A percentile compares a stretch with the other conserved stretches of the same genome.
These are phyloP conservation scores for Drosophila cracens DNA, from an alignment of 2,888 invertebrate species.

Conservation along the genomic window DNA sequence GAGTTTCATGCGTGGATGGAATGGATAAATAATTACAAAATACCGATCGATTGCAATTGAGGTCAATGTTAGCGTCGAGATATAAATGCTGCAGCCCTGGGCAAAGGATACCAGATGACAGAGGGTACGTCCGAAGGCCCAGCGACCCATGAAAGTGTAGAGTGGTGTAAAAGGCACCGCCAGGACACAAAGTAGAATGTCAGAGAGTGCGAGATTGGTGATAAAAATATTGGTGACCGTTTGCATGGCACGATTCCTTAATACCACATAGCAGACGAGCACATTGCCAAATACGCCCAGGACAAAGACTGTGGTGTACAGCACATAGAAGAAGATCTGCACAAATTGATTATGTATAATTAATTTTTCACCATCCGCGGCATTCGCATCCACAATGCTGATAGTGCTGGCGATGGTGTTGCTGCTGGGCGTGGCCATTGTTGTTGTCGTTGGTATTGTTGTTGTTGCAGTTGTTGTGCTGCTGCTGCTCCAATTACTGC, in stretches of 20 bases:
- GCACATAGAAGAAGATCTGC: constrained; percentile 83
- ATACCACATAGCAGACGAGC: constrained; percentile 96
- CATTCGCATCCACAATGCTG: constrained; percentile 6
- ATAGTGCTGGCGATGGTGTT: constrained; percentile 11
- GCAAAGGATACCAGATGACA: constrained; percentile 96
- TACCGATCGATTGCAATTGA: constrained; percentile 99
- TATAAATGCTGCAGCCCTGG: constrained; percentile 98
- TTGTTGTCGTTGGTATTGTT: constrained; percentile 9
- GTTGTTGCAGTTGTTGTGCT: constrained; percentile 28
- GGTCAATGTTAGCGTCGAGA: constrained; percentile 97
- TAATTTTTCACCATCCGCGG: constrained; percentile 50
- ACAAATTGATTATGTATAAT: constrained; percentile 81
- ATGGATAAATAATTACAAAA: constrained; percentile 98
- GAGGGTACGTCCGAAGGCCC: constrained; percentile 96
- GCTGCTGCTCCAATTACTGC: constrained; percentile 47
- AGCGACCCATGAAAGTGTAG: constrained; percentile 95
- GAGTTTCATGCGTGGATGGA: constrained; percentile 95
- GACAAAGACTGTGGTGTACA: constrained; percentile 87
- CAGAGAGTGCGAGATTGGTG: constrained; percentile 97
- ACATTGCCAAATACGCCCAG: constrained; percentile 95
- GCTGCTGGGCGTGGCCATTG: constrained; percentile 34
- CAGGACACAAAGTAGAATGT: constrained; percentile 95
- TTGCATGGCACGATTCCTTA: constrained; percentile 97
- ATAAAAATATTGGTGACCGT: constrained; percentile 99
- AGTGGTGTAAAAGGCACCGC: constrained; percentile 98